Base-by-base conservation (phyloP, 2,888 invertebrate species). In the Lithophane leautieri region DNA sequence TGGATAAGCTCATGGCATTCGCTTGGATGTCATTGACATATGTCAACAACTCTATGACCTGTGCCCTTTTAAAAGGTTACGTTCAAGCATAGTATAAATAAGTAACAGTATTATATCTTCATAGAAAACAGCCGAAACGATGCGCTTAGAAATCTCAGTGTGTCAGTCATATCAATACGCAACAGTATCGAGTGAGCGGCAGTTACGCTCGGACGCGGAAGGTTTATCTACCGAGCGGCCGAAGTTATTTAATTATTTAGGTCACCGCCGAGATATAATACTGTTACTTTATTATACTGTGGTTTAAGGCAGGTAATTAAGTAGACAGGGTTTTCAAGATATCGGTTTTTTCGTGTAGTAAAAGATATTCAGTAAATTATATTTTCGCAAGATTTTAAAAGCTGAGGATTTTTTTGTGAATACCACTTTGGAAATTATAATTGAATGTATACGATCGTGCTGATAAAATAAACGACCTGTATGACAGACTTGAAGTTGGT, bases 61-160 rank as follows among this genome's bases (percentile, higher is more conserved):
- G 44, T 71, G 79, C 66, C 81, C 86, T 81, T 80, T 84, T 70
- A 69, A 74, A 81, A 84, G 86, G 84, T 84, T 79, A 68, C 12
- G 54, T 66, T 83, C 47, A 34, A 34, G 34, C 6, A 34, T 6
- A 34, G 34, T 34, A 34, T 34, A 34, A 34, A 34, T 34, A 34
- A 34, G 34, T 4, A 34, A 34, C 34, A 34, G 34, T 34, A 34
- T 34, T 34, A 34, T 34, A 34, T 34, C 34, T 34, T 34, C 34
- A 34, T 34, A 34, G 34, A 34, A 34, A 34, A 34, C 34, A 6
- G 34, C 34, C 34, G 34, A 34, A 34, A 34, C 34, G 34, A 34
- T 34, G 6, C 34, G 34, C 34, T 34, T 34, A 6, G 34, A 34
- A 34, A 34, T 34, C 34, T 34, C 0, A 6, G 34, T 34, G 6